Percentiles rank a stretch among this genome's conserved stretches.
These are phyloP conservation scores for Amblyopsis rosae DNA, from an alignment of 2,113 vertebrate genomes.

Conservation along the genomic window DNA sequence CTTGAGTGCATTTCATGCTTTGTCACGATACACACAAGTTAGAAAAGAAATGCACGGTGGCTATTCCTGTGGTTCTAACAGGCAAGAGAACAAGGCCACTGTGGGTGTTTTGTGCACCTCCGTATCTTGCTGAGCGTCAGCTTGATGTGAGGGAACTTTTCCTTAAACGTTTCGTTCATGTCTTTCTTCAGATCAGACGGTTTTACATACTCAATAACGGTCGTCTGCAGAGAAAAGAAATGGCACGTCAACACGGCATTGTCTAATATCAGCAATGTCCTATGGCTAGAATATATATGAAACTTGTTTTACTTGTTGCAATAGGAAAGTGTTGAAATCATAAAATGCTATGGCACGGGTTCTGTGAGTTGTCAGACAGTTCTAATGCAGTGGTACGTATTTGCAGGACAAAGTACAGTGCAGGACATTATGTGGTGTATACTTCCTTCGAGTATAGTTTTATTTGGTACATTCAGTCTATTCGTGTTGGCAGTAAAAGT, in stretches of 20 bases:
- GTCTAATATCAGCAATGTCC: background rate
- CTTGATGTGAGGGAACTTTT: constrained; percentile 95
- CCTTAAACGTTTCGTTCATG: constrained; percentile 97
- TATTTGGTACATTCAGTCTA: background rate
- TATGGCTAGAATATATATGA: background rate
- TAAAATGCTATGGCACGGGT: too few species aligned
- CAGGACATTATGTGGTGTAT: background rate
- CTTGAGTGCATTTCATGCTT: background rate
- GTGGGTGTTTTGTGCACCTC: constrained; percentile 74
- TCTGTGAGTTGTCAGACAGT: too few species aligned
- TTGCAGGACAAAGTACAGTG: background rate
- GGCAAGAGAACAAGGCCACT: background rate
- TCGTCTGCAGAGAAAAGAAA: constrained; percentile 81
- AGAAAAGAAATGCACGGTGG: background rate
- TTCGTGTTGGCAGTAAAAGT: background rate
- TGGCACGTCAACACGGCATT: background rate
- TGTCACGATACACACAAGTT: background rate
- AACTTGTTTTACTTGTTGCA: background rate
- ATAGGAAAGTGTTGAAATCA: too few species aligned
- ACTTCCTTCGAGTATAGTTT: background rate
- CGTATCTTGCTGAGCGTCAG: constrained; percentile 96
- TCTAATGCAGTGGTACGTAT: too few species aligned
- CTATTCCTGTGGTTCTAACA: background rate
- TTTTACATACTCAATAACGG: constrained; percentile 96
- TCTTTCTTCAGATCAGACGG: constrained; percentile 97